These are phyloP conservation scores for Pimephales promelas DNA, from an alignment of 2,113 vertebrate genomes.

Conservation along the genomic window DNA sequence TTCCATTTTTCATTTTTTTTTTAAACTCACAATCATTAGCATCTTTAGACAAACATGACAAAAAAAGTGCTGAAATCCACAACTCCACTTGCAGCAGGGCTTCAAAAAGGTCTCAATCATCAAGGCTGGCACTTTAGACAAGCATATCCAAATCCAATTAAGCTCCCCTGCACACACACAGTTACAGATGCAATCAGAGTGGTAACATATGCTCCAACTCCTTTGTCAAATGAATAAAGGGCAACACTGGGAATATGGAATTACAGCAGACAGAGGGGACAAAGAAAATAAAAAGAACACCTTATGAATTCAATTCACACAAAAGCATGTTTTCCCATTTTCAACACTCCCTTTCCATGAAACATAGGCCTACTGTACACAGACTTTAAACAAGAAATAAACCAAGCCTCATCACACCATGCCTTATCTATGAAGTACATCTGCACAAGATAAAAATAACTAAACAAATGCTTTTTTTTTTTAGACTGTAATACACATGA, in stretches of 20 bases:
- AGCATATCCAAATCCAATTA: slow-evolving; percentile 9
- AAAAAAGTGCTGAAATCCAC: slow-evolving; percentile 60
- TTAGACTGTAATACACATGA: background rate
- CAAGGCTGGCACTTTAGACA: slow-evolving; percentile 38
- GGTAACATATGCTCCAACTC: slow-evolving; percentile 45
- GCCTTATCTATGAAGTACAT: slow-evolving; percentile 15
- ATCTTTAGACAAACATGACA: slow-evolving; percentile 59
- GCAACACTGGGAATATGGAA: slow-evolving; percentile 39
- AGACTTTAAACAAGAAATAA: slow-evolving; percentile 8
- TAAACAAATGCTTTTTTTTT: background rate
- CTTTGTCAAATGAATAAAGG: slow-evolving; percentile 34
- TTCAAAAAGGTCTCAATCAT: slow-evolving; percentile 29
- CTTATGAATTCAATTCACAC: slow-evolving; percentile 2
- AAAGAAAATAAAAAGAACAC: background rate
- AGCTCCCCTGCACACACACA: background rate
- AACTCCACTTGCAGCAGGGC: slow-evolving; percentile 54
- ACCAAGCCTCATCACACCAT: slow-evolving; percentile 16
- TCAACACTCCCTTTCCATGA: background rate
- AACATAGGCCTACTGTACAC: slow-evolving; percentile 5
- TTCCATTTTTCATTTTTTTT: slow-evolving; percentile 57
- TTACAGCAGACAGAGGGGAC: slow-evolving; percentile 38
- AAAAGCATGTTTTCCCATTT: slow-evolving; percentile 29
- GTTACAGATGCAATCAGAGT: slow-evolving; percentile 35
- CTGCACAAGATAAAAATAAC: background rate
- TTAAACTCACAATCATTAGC: slow-evolving; percentile 61